These are phyloP conservation scores for Centropus unirufus DNA, from an alignment of 2,113 vertebrate species.

Conservation along the genomic window DNA sequence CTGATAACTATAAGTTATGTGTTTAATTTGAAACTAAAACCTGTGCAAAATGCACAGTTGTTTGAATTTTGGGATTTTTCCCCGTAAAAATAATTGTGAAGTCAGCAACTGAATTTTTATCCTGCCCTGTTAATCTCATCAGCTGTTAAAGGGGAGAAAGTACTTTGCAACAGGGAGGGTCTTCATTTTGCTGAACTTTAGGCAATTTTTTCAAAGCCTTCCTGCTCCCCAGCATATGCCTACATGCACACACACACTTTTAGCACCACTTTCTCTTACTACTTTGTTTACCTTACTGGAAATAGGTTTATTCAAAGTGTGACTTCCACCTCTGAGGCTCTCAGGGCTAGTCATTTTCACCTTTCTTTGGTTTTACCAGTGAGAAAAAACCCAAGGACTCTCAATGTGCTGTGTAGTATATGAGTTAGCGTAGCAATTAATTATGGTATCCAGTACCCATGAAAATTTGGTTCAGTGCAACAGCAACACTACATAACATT, in stretches of 20 bases:
- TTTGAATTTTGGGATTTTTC: background rate
- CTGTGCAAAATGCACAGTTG: background rate
- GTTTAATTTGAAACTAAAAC: background rate
- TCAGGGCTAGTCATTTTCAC: slow-evolving; percentile 2
- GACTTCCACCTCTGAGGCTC: background rate
- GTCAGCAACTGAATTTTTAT: background rate
- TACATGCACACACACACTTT: background rate
- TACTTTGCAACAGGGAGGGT: accelerated
- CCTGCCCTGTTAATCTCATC: background rate
- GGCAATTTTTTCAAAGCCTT: background rate
- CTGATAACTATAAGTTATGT: background rate
- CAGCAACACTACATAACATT: slow-evolving; percentile 30
- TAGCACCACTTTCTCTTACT: background rate
- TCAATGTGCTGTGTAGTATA: background rate
- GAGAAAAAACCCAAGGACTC: background rate
- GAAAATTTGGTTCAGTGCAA: slow-evolving; percentile 22
- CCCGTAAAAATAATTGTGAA: background rate
- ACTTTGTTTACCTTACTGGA: background rate
- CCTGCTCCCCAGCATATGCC: background rate
- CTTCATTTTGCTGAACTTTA: background rate
- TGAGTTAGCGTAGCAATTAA: slow-evolving; percentile 45
- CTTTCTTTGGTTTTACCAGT: background rate
- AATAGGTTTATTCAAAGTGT: background rate
- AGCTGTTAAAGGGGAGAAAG: background rate
- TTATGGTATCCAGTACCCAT: background rate